Base-by-base conservation (phyloP, 2,888 invertebrate genomes). In the Vannuccia rotundouncinata region DNA sequence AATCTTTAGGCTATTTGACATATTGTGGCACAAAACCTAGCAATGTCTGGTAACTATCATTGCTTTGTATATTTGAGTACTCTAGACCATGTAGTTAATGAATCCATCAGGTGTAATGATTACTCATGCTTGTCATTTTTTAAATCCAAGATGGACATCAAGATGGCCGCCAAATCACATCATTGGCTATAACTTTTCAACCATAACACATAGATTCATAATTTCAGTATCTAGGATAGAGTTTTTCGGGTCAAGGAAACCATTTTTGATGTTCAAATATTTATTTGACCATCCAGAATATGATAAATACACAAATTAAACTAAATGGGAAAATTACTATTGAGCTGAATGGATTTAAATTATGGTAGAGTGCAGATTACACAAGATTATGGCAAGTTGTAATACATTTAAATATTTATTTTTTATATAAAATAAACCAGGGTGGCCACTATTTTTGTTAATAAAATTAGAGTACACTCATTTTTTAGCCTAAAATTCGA, bases 341-440 rank as follows among this genome's bases (percentile, higher is more conserved):
- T 66, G 25, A 66, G 66, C 25, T 22, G 5, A 66, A 13, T 66
- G 66, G 66, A 66, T 66, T 13, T 66, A 66, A 27, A 22, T 66
- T 66, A 66, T 45, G 66, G 66, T 27, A 27, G 66, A n/a, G 66
- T 22, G 25, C 66, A 66, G 66, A 66, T 66, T 66, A 66, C 5
- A 66, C 66, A 66, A 66, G 22, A 66, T 66, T 66, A 66, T n/a
- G 13, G 22, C 25, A 13, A 66, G 66, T 5, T 22, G 22, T 13
- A 66, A 66, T 66, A n/a, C 2, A 66, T n/a, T n/a, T n/a, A n/a
- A 66, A 5, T 22, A 66, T 66, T 17, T 13, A 2, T 22, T 66
- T 66, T 66, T n/a, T 66, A 66, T 22, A 66, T 5, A 22, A 5
- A n/a, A 66, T n/a, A n/a, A n/a, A n/a, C n/a, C n/a, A n/a, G n/a